Evolutionary conservation across 2,888 invertebrate species (phyloP).

Genomic region (Rosalia funebris): DNA sequence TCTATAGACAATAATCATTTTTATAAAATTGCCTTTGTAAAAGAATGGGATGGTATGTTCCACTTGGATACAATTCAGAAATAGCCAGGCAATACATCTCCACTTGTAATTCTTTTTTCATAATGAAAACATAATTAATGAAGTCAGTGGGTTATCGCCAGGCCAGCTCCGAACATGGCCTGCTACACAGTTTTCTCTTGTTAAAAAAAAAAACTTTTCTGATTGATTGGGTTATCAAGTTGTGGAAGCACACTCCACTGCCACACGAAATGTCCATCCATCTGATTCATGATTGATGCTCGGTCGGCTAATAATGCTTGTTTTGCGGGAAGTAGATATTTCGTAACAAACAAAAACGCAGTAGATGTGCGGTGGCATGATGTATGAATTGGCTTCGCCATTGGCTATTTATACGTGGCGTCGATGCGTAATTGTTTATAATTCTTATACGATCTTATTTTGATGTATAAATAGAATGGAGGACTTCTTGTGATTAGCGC

Average conservation of each 20-base stretch:
- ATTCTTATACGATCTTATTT: too few species aligned
- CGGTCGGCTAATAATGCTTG: constrained; percentile 5
- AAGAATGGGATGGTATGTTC: too few species aligned
- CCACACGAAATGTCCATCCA: constrained; percentile 18
- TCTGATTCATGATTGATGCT: constrained; percentile 13
- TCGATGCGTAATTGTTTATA: too few species aligned
- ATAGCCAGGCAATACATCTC: too few species aligned
- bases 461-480: too few species aligned
- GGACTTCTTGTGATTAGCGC: too few species aligned
- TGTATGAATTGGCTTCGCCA: background rate
- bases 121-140: background rate
- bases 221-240: constrained; percentile 21
- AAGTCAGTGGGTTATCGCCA: constrained; percentile 11
- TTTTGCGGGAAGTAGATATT: constrained; percentile 6
- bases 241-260: constrained; percentile 15
- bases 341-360: constrained; percentile 6
- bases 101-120: too few species aligned
- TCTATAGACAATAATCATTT: too few species aligned
- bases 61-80: too few species aligned
- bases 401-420: too few species aligned
- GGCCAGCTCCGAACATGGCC: background rate
- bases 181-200: constrained; percentile 3
- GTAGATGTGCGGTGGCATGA: background rate
- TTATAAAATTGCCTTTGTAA: too few species aligned
- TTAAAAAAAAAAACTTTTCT: constrained; percentile 6